Evolutionary conservation across 2,113 vertebrate genomes (phyloP), one percentile per base, ranked within the genome.

Genomic region (Trachemys scripta): DNA sequence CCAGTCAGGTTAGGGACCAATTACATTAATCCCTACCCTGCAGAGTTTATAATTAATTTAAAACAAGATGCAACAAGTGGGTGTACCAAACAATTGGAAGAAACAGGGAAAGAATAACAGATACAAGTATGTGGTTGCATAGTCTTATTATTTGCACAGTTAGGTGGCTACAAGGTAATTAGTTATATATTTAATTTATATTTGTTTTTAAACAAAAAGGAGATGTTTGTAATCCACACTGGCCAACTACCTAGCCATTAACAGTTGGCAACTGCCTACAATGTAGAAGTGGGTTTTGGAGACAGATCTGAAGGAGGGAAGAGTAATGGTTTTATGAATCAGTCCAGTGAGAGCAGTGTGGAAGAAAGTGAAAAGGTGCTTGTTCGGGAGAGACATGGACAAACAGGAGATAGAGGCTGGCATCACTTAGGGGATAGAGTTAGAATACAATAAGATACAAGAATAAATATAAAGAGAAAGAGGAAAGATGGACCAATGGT

Each of bases 21-120:
- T 38, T 79, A 81, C 89, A 16, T 62, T 80, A 88, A 96, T 75
- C 94, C 75, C 87, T 79, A 57, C 29, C 85, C 85, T 82, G 45
- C 35, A 47, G 56, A 89, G 78, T 89, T 85, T 72, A 53, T 78
- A 79, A 88, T 96, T 92, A 50, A 85, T 94, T 95, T 62, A 59
- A 97, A 96, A 92, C 79, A 92, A 91, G 24, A 91, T 12, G 29
- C 76, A 93, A 88, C 42, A 49, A 1, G 4, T 93, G 87, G 89
- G 62, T 88, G 38, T 97, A 93, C 78, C 53, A 51, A 91, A 97
- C 94, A 97, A 97, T 92, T 93, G 94, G 81, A 91, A 96, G 96
- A 97, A 97, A 92, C 75, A 7, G 53, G 93, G 89, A 92, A 95
- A 59, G 87, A 94, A 94, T 65, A 3, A 91, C 94, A 97, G 92